Conservation (phyloP, 1,140 invertebrate species). For the Bombus consobrinus region DNA sequence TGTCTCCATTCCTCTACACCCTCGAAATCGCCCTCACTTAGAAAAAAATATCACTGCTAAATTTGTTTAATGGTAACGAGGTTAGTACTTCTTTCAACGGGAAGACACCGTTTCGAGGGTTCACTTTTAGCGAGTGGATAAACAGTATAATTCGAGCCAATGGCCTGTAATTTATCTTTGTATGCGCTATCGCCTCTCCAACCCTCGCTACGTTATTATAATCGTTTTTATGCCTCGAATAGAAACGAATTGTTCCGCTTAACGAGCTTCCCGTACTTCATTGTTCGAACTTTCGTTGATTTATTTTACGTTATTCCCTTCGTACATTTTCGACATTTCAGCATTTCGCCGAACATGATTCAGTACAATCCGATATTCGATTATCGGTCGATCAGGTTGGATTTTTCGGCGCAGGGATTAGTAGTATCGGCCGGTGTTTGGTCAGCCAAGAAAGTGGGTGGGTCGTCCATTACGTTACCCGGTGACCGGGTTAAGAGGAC, state of each 20-base stretch:
- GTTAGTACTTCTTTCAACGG: not conserved
- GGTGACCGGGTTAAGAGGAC: slow-evolving; percentile 25
- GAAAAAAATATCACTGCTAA: not conserved
- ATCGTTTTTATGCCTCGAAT: not conserved
- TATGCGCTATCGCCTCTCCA: not conserved
- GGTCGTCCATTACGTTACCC: too few relatives aligned
- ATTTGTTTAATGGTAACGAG: slow-evolving; percentile 24
- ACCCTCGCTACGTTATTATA: not conserved
- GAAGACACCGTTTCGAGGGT: not conserved
- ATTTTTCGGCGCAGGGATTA: not conserved
- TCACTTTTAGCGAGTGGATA: slow-evolving; percentile 10
- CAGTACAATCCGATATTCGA: not conserved
- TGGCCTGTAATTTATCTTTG: slow-evolving; percentile 1
- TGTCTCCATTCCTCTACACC: not conserved
- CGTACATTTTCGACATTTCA: not conserved
- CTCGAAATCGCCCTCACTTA: not conserved
- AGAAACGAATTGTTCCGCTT: not conserved
- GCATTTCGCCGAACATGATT: not conserved
- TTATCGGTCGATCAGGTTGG: too few relatives aligned
- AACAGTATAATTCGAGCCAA: slow-evolving; percentile 12
- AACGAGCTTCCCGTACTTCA: not conserved
- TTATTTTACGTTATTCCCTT: not conserved
- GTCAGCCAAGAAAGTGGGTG: not conserved
- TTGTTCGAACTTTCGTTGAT: not conserved
- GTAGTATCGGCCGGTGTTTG: not conserved